These are phyloP conservation scores for Campopleginae sp. DNA, from an alignment of 2,888 invertebrate genomes.

Conservation along the genomic window DNA sequence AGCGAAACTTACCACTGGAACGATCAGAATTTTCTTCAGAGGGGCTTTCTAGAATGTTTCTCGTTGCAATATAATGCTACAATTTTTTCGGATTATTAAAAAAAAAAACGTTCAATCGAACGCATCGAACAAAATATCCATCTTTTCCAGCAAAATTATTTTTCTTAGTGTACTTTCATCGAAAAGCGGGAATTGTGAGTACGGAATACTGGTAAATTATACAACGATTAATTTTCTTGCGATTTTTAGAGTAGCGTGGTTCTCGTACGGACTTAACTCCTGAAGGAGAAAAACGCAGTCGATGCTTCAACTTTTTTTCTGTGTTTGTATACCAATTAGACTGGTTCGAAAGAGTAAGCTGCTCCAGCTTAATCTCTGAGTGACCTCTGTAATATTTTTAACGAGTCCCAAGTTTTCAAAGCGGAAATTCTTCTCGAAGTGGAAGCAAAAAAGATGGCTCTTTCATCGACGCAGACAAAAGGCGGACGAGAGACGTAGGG, in stretches of 20 bases:
- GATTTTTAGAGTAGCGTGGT: background rate
- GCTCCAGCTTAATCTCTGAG: background rate
- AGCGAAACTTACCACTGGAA: too few species aligned
- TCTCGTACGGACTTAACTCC: background rate
- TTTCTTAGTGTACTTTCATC: too few species aligned
- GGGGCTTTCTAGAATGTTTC: too few species aligned
- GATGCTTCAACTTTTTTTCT: background rate
- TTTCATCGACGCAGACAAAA: constrained; percentile 8
- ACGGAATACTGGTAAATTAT: background rate
- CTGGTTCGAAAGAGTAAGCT: background rate
- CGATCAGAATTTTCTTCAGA: too few species aligned
- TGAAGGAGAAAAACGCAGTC: background rate
- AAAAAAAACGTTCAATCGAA: too few species aligned
- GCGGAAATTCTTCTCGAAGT: background rate
- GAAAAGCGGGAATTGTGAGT: too few species aligned
- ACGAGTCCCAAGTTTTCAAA: background rate
- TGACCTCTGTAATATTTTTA: background rate
- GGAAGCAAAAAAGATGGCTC: background rate
- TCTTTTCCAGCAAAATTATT: too few species aligned
- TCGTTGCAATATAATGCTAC: too few species aligned
- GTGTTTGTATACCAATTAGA: background rate
- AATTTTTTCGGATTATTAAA: too few species aligned
- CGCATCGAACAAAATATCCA: too few species aligned
- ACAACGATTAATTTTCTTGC: background rate
- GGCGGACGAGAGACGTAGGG: background rate